Conservation (phyloP, 2,888 invertebrate genomes). For the Drosophila putrida region DNA sequence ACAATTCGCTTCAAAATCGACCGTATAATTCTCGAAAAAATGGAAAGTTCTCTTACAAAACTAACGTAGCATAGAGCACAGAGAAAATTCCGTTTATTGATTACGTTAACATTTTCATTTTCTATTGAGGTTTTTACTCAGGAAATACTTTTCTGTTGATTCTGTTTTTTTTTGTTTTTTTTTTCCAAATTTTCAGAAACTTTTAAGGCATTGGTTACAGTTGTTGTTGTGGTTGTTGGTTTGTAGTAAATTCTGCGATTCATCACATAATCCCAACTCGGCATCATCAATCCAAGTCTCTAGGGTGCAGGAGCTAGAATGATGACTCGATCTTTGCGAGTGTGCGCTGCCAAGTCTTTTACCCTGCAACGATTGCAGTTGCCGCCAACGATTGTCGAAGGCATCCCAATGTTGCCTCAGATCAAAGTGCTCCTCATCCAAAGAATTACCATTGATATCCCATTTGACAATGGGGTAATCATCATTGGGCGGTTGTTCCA, state of each 20-base stretch:
- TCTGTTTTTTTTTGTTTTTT: constrained; percentile 2
- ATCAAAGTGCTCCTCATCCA: constrained; percentile 80
- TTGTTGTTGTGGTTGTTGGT: constrained; percentile 39
- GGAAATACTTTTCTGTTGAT: constrained; percentile 13
- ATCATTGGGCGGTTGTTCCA: constrained; percentile 77
- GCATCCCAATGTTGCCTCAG: constrained; percentile 71
- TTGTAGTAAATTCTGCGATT: constrained; percentile 56
- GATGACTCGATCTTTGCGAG: constrained; percentile 81
- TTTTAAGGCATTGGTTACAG: constrained; percentile 77
- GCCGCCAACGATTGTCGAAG: constrained; percentile 77
- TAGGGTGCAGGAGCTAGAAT: constrained; percentile 84
- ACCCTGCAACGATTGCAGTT: constrained; percentile 52
- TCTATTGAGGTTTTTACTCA: constrained; percentile 1
- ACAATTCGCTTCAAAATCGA: constrained; percentile 8
- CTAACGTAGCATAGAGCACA: constrained; percentile 10
- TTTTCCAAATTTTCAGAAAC: constrained; percentile 57
- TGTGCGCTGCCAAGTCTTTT: constrained; percentile 60
- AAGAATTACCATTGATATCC: constrained; percentile 84
- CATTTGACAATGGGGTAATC: constrained; percentile 80
- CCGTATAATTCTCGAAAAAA: constrained; percentile 53
- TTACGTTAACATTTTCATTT: constrained; percentile 14
- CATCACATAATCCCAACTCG: constrained; percentile 52
- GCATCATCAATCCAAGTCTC: constrained; percentile 85
- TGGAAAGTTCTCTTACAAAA: constrained; percentile 30
- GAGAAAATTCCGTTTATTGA: constrained; percentile 16